Evolutionary conservation across 2,113 vertebrate species (phyloP), one percentile per base, ranked within the genome.

Genomic region (Rhagologus leucostigma): DNA sequence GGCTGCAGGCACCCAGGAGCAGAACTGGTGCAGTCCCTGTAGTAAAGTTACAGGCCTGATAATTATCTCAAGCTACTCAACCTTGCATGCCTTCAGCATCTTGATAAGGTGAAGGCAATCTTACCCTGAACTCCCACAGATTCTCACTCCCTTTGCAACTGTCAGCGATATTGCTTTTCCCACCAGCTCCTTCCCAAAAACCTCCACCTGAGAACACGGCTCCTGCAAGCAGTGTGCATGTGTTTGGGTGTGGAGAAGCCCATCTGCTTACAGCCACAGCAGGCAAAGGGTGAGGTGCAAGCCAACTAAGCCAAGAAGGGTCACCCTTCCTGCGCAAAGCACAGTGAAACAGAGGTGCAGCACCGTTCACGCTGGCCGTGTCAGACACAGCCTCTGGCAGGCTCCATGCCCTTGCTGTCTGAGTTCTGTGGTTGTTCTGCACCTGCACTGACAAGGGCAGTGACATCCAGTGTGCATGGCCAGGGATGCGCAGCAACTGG

Each of bases 401-500:
- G 42, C 42, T 50, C 8, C 29, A 11, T 3, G 5, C 18, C 19
- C 35, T 71, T 42, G 16, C 46, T 52, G 14, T 41, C 46, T 41
- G 21, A 42, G 37, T 21, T 33, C 10, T 30, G 6, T 35, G 24
- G 30, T 6, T 87, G 17, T 23, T 71, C 57, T 71, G 22, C 5
- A 5, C 26, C 39, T 69, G 49, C 63, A 20, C 1, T 27, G 37
- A 39, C 29, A 32, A 70, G 21, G 37, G 29, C 44, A 73, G 57
- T 32, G 67, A 24, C 33, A 39, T 49, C 16, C 7, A 23, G 12
- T 0, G 0, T 41, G n/a, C 32, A 8, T 2, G 15, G 52, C 26
- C 14, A 35, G 46, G 16, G n/a, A 55, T 0, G 4, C 35, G 21
- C 29, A 65, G 39, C n/a, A 53, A 12, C 3, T 47, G 22, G 44